These are phyloP conservation scores for Radopholus similis DNA, from an alignment of 1,140 invertebrate genomes.

Conservation along the genomic window DNA sequence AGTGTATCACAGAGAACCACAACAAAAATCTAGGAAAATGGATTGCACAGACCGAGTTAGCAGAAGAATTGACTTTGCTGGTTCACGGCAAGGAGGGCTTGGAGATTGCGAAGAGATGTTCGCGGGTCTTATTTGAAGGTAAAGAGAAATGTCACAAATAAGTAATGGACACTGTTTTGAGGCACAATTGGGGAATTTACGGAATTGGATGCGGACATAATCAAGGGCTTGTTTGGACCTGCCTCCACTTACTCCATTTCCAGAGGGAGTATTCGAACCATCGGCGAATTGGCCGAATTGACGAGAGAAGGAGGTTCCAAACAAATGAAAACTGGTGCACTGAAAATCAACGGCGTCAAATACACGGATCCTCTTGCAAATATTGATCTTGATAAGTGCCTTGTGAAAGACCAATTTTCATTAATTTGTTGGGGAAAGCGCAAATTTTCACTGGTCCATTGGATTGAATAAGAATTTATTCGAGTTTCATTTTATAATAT, in stretches of 20 bases:
- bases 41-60: constrained; percentile 50
- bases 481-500: no score
- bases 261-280: constrained; percentile 17
- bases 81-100: constrained; percentile 50
- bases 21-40: constrained; percentile 45
- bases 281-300: constrained; percentile 44
- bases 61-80: constrained; percentile 48
- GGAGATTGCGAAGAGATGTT: constrained; percentile 40
- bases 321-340: constrained; percentile 42
- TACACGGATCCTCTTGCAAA: constrained; percentile 25
- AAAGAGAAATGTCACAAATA: constrained; percentile 2
- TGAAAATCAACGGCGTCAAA: constrained; percentile 48
- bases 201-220: constrained; percentile 13
- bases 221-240: constrained; percentile 31
- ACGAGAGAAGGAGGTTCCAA: constrained; percentile 27
- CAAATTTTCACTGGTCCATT: constrained; percentile 44
- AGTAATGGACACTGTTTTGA: constrained; percentile 12
- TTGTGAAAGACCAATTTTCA: constrained; percentile 31
- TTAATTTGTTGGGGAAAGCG: constrained; percentile 48
- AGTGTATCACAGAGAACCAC: constrained; percentile 36
- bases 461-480: no score
- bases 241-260: constrained; percentile 31
- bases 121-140: constrained; percentile 49
- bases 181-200: constrained; percentile 28
- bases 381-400: constrained; percentile 11